Evolutionary conservation across 1,140 invertebrate genomes (phyloP), one percentile per base, ranked within the genome.

Genomic region (Drosophila trapezifrons): DNA sequence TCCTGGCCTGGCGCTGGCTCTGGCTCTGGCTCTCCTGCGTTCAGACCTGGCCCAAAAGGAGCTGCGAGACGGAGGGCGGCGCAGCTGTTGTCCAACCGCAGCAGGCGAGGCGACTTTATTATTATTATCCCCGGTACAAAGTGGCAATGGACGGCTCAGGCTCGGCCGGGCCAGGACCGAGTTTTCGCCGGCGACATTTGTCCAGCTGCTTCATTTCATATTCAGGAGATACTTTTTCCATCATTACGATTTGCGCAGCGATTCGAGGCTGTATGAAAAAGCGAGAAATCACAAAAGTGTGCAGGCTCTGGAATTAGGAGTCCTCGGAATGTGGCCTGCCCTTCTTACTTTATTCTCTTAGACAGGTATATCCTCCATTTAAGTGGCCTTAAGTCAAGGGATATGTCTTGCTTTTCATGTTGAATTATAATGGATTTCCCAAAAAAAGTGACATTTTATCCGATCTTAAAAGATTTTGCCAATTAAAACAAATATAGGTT

Each of bases 191-290:
- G 49, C 57, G 57, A 77, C 83, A 83, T 87, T 84, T 89, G 80
- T 89, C 74, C 84, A 89, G 84, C 77, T 89, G 84, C 85, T 78
- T 89, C 84, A 90, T 89, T 89, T 89, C 74, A 85, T 90, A 89
- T 89, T 89, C 84, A 89, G 65, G 52, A 89, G 84, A 72, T 80
- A 71, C 76, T 89, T 89, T 74, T 89, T 78, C 56, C 74, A 70
- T 77, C 79, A 75, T 77, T 79, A 87, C 67, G 67, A 81, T 66
- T 70, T 65, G 67, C 67, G 66, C 45, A 47, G 69, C 35, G 51
- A 54, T 54, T 54, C 32, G 51, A 54, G 32, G 32, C 51, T 37
- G 32, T 37, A 37, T 54, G n/a, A 37, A 65, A 78, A 71, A 63
- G 67, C 76, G 49, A 78, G 63, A 74, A 78, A 84, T 86, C 65